Evolutionary conservation across 2,113 vertebrate species (phyloP).

Genomic region (Anhinga anhinga): DNA sequence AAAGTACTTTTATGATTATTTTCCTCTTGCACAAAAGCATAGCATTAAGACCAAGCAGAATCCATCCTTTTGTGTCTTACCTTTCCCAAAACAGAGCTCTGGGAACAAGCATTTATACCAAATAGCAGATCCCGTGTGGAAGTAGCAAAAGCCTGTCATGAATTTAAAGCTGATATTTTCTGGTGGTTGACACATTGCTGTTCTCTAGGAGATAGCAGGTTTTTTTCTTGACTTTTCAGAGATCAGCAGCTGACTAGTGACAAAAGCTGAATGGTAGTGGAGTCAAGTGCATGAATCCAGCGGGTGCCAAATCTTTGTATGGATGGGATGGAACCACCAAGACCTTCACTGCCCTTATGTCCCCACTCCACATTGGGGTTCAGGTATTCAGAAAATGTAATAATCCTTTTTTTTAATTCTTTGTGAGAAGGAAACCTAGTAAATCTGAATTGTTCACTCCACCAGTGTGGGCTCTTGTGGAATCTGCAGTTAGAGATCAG

Average conservation of each 20-base stretch:
- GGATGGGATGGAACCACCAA: not conserved
- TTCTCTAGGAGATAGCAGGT: not conserved
- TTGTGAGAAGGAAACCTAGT: not conserved
- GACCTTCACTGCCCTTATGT: not conserved
- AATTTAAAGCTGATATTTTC: not conserved
- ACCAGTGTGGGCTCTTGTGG: not conserved
- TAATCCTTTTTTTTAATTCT: too few species aligned
- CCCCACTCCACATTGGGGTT: rapidly evolving
- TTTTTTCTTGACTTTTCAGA: not conserved
- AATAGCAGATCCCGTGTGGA: not conserved
- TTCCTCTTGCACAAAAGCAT: not conserved
- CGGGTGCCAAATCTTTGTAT: not conserved
- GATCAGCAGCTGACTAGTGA: not conserved
- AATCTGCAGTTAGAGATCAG: not conserved
- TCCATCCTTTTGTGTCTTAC: not conserved
- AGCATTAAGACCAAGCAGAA: not conserved
- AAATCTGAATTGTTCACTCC: not conserved
- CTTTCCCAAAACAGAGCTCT: not conserved
- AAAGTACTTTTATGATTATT: not conserved
- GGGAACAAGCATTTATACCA: not conserved
- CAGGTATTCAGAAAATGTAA: not conserved
- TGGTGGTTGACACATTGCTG: not conserved
- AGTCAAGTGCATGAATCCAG: not conserved
- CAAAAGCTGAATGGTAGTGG: not conserved
- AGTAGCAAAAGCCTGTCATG: not conserved